A percentile compares a stretch with the other conserved stretches of the same genome.
Conservation (phyloP, 2,888 invertebrate genomes). For the Ichneumon xanthorius region DNA sequence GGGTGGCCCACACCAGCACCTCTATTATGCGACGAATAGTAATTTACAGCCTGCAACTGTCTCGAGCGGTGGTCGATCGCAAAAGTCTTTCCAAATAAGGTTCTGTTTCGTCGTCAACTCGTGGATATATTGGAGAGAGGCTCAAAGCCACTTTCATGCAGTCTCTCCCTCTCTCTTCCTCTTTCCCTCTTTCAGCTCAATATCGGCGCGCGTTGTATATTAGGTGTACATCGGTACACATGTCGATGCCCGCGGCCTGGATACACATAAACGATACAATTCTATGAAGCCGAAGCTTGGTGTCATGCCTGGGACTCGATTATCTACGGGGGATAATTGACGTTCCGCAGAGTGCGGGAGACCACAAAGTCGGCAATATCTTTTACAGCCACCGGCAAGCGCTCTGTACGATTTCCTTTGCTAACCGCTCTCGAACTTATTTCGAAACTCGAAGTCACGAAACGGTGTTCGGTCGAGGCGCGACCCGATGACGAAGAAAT, state of each 20-base stretch:
- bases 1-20: background rate
- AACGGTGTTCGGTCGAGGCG: background rate
- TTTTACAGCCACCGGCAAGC: constrained; percentile 3
- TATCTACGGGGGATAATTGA: constrained; percentile 55
- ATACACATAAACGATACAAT: constrained; percentile 45
- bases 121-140: background rate
- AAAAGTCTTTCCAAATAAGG: constrained; percentile 29
- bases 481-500: constrained; percentile 4
- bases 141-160: constrained; percentile 9
- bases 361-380: constrained; percentile 4
- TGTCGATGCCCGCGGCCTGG: constrained; percentile 44
- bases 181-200: background rate
- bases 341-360: constrained; percentile 32
- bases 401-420: constrained; percentile 27
- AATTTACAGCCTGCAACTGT: background rate
- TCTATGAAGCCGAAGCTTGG: constrained; percentile 32
- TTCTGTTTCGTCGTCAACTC: constrained; percentile 8
- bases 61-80: background rate
- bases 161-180: background rate
- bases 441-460: constrained; percentile 46
- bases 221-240: background rate
- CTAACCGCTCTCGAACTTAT: constrained; percentile 49
- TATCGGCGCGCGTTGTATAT: constrained; percentile 4
- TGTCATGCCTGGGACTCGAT: constrained; percentile 44
- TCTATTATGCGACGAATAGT: background rate